Conservation (phyloP, 35 echinoderm and acorn worm genomes). For the Eucidaris tribuloides region DNA sequence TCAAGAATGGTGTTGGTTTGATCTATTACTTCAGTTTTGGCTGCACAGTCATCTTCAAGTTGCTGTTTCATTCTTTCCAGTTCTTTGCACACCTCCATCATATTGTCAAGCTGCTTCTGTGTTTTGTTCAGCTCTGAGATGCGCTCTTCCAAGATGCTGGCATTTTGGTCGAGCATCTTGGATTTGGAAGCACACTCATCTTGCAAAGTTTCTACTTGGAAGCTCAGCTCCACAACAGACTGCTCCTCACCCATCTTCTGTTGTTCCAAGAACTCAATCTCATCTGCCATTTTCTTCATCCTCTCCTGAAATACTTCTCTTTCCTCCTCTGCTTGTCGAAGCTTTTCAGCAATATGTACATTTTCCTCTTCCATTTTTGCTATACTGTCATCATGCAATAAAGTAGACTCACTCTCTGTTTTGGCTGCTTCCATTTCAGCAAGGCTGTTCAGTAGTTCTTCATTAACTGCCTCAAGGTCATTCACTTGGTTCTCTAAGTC, state of each 20-base stretch:
- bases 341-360: background rate
- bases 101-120: slow-evolving; percentile 3
- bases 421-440: background rate
- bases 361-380: slow-evolving; percentile 35
- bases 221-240: slow-evolving; percentile 7
- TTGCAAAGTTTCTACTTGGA: background rate
- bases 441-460: background rate
- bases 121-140: background rate
- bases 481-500: too few species aligned
- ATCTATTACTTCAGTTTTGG: background rate
- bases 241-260: slow-evolving; percentile 12
- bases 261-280: slow-evolving; percentile 21
- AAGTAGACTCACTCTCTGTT: background rate
- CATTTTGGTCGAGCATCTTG: background rate
- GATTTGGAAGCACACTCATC: background rate
- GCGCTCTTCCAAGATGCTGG: background rate
- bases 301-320: background rate
- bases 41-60: slow-evolving; percentile 15
- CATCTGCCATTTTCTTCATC: background rate
- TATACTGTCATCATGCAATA: background rate
- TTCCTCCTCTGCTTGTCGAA: slow-evolving; percentile 2
- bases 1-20: background rate
- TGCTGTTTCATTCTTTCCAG: slow-evolving; percentile 6
- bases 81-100: background rate
- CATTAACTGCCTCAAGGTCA: too few species aligned